A percentile compares a stretch with the other conserved stretches of the same genome.
Evolutionary conservation across 2,888 invertebrate genomes (phyloP).

Genomic region (Chloroclystis v-ata): DNA sequence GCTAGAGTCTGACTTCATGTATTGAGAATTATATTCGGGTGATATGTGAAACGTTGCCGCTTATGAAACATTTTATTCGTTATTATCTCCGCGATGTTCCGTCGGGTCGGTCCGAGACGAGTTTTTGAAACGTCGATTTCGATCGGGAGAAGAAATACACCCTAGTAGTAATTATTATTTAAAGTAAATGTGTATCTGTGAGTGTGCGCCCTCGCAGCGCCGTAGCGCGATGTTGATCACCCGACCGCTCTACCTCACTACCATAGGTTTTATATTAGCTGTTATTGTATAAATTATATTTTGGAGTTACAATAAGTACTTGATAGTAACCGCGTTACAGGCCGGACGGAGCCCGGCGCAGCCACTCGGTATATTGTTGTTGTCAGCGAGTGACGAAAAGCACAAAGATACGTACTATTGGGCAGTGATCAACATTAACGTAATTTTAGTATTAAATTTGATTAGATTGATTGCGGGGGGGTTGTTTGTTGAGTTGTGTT

Average conservation of each 20-base stretch:
- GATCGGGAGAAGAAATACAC: conserved; percentile 77
- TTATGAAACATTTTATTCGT: conserved; percentile 73
- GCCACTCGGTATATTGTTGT: conserved; percentile 67
- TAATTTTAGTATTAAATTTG: conserved; percentile 75
- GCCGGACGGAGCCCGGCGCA: conserved; percentile 64
- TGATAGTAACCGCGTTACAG: conserved; percentile 47
- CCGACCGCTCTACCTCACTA: conserved; percentile 72
- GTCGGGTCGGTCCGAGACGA: conserved; percentile 76
- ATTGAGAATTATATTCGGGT: conserved; percentile 78
- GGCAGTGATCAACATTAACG: conserved; percentile 78
- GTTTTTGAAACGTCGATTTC: conserved; percentile 76
- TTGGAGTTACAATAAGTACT: conserved; percentile 73
- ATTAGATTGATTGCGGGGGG: conserved; percentile 66
- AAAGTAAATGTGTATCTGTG: conserved; percentile 63
- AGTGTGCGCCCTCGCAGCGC: conserved; percentile 66
- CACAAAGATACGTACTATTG: conserved; percentile 78
- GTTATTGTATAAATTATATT: conserved; percentile 75
- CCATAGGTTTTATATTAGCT: conserved; percentile 71
- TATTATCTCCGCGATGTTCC: conserved; percentile 75
- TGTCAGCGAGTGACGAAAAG: conserved; percentile 73
- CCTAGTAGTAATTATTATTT: conserved; percentile 73
- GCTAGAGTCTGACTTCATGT: conserved; percentile 72
- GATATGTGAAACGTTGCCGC: conserved; percentile 78
- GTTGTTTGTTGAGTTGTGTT: conserved; percentile 63
- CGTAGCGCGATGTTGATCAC: conserved; percentile 76